These are phyloP conservation scores for Neoascia interrupta DNA, from an alignment of 2,888 invertebrate genomes.

Conservation along the genomic window DNA sequence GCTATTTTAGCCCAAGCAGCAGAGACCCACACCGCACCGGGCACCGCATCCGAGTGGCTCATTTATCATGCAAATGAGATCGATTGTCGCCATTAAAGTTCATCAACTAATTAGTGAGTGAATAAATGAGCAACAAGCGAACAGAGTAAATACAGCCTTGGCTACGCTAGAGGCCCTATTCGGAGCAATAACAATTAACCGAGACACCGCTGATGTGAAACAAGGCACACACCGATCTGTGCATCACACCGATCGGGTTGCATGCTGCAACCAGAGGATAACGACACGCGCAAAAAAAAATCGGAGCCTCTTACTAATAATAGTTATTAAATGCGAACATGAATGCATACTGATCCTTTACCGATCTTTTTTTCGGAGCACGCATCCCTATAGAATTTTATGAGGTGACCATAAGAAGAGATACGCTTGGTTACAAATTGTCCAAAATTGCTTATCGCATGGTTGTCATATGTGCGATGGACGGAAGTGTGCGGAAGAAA, in stretches of 20 bases:
- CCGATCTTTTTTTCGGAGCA: constrained; percentile 14
- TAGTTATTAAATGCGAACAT: constrained; percentile 55
- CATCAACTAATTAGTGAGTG: constrained; percentile 68
- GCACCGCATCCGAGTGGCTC: constrained; percentile 30
- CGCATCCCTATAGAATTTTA: constrained; percentile 42
- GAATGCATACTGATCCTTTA: constrained; percentile 45
- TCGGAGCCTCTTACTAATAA: constrained; percentile 36
- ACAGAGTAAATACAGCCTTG: constrained; percentile 65
- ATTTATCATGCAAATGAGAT: constrained; percentile 69
- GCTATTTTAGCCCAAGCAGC: neutral
- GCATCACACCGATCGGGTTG: neutral
- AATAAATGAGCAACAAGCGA: constrained; percentile 58
- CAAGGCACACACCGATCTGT: neutral
- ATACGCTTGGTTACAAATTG: constrained; percentile 62
- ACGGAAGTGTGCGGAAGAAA: too few species aligned
- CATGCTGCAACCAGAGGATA: neutral
- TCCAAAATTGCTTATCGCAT: constrained; percentile 26
- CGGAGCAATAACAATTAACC: constrained; percentile 58
- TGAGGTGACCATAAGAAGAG: constrained; percentile 62
- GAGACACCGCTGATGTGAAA: constrained; percentile 29
- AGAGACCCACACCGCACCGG: neutral
- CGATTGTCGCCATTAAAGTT: constrained; percentile 70
- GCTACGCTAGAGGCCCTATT: constrained; percentile 56
- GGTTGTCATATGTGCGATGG: neutral
- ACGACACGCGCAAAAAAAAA: neutral